These are phyloP conservation scores for Notolepis coatsorum DNA, from an alignment of 2,797 vertebrate genomes.

Conservation along the genomic window DNA sequence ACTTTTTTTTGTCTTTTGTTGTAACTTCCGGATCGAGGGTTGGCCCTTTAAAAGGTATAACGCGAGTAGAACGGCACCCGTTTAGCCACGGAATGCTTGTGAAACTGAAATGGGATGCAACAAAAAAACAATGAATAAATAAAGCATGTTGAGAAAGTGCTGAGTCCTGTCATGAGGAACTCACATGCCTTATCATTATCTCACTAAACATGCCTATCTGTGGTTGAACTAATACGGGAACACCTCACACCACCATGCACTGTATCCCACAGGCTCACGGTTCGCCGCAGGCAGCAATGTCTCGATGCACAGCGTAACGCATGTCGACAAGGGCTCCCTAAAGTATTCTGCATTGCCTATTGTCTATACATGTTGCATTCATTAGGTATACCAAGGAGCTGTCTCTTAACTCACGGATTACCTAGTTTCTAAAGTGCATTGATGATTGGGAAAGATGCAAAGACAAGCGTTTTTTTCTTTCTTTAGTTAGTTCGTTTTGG, in stretches of 20 bases:
- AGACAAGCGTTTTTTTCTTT: conserved; percentile 9
- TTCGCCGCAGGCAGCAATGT: not conserved
- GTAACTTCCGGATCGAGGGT: too few species aligned
- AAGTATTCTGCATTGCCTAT: not conserved
- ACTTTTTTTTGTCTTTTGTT: too few species aligned
- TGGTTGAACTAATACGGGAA: not conserved
- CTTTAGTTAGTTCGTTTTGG: conserved; percentile 9
- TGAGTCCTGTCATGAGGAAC: too few species aligned
- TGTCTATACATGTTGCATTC: not conserved
- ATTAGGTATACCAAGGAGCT: not conserved
- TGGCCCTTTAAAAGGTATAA: too few species aligned
- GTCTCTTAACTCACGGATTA: not conserved
- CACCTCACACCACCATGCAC: not conserved
- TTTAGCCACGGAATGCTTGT: too few species aligned
- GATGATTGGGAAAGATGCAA: not conserved
- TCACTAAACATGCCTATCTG: not conserved
- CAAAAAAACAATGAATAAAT: too few species aligned
- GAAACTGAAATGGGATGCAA: too few species aligned
- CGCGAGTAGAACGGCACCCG: too few species aligned
- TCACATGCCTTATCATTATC: too few species aligned
- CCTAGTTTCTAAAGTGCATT: not conserved
- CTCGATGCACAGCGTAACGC: too few species aligned
- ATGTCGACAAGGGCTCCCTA: not conserved
- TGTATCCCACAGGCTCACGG: not conserved
- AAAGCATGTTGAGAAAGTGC: too few species aligned